Evolutionary conservation across 1,140 invertebrate genomes (phyloP).

Genomic region (Drosophila watanabei): DNA sequence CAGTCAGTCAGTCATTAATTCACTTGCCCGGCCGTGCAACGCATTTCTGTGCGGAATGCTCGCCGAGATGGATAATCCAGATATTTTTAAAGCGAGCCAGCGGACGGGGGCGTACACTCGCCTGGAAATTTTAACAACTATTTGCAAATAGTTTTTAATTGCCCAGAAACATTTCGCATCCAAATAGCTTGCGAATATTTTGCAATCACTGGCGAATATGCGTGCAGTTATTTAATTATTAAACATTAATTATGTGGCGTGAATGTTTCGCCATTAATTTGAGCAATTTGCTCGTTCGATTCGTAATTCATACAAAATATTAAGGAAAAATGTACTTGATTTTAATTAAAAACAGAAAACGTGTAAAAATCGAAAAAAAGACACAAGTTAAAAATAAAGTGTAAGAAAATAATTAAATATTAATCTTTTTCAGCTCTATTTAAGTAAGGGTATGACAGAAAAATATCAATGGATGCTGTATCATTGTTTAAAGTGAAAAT

Average conservation of each 20-base stretch:
- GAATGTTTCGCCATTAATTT: conserved; percentile 2
- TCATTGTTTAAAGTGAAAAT: no score
- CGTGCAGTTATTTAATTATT: conserved; percentile 14
- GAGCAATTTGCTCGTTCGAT: neutral
- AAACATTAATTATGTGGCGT: conserved; percentile 11
- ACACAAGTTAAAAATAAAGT: neutral
- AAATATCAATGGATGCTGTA: neutral
- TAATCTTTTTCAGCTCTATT: neutral
- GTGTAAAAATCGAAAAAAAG: neutral
- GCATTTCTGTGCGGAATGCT: conserved; percentile 22
- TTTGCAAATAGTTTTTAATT: conserved; percentile 32
- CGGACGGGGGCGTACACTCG: neutral
- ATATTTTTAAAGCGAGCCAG: conserved; percentile 36
- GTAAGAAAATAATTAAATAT: neutral
- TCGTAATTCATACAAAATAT: neutral
- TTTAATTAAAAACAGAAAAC: neutral
- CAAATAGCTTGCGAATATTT: conserved; percentile 14
- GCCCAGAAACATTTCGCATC: conserved; percentile 20
- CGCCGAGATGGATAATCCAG: conserved; percentile 29
- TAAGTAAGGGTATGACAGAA: neutral
- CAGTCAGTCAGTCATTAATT: neutral
- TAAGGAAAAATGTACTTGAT: neutral
- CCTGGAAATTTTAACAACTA: conserved; percentile 17
- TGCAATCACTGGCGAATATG: neutral
- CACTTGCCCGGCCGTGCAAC: conserved; percentile 17